Conservation (phyloP, 2,888 invertebrate genomes). For the Napeogenes sylphis region DNA sequence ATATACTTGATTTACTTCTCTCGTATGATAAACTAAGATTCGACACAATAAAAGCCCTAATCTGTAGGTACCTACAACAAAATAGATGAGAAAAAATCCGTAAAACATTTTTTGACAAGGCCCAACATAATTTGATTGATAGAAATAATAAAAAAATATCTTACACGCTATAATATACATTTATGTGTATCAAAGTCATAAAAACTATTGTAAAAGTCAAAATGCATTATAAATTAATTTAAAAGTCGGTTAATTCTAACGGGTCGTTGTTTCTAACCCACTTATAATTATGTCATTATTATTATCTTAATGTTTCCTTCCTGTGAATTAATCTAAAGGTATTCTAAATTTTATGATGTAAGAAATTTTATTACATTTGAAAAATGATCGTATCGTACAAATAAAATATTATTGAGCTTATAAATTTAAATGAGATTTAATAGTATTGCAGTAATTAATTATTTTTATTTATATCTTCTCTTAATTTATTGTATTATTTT, state of each 20-base stretch:
- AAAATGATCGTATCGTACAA: constrained; percentile 2
- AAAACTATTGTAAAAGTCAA: too few species aligned
- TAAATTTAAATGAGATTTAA: neutral
- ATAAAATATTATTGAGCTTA: neutral
- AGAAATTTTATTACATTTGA: neutral
- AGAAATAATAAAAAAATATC: too few species aligned
- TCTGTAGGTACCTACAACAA: too few species aligned
- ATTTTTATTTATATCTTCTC: neutral
- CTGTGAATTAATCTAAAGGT: neutral
- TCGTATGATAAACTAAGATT: too few species aligned
- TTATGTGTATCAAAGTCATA: too few species aligned
- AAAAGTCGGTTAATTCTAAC: constrained; percentile 37
- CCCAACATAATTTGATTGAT: too few species aligned
- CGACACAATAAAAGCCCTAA: too few species aligned
- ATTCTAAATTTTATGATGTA: neutral
- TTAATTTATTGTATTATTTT: neutral
- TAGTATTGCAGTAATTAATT: neutral
- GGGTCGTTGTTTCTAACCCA: constrained; percentile 13
- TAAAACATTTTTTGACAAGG: too few species aligned
- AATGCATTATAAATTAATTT: constrained; percentile 18
- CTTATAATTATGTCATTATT: constrained; percentile 20
- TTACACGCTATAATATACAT: too few species aligned
- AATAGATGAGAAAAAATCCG: too few species aligned
- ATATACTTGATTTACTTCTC: too few species aligned
- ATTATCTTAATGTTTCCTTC: constrained; percentile 10